phyloP scores from a whole-genome alignment of 2,797 vertebrate genomes.

The Myoxocephalus aenaeus region DNA sequence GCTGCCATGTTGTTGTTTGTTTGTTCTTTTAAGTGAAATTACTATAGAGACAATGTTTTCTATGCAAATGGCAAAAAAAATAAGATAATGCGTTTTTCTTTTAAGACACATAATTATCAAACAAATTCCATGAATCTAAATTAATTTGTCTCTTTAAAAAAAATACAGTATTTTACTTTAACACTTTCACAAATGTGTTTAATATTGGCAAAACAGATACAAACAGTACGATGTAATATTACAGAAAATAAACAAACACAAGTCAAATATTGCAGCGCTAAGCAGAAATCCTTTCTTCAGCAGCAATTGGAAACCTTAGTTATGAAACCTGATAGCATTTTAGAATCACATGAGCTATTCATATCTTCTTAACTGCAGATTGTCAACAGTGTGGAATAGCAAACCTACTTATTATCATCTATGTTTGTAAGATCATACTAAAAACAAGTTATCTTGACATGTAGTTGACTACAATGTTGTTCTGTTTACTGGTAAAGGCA shows the following conservation, averaged over 20 bases:
- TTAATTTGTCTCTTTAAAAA: background rate
- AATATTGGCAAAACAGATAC: background rate
- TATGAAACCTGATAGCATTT: background rate
- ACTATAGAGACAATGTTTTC: background rate
- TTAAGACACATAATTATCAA: background rate
- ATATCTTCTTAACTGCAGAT: slow-evolving; percentile 2
- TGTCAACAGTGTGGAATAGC: background rate
- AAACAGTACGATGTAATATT: background rate
- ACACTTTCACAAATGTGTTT: slow-evolving; percentile 1
- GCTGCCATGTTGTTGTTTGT: background rate
- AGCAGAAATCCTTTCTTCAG: slow-evolving; percentile 10
- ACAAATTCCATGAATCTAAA: background rate
- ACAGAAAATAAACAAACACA: background rate
- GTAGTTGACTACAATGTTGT: background rate
- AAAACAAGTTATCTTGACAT: background rate
- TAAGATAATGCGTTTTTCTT: background rate
- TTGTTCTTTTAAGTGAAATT: background rate
- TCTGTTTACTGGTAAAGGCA: background rate
- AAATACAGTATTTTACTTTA: background rate
- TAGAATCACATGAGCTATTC: background rate
- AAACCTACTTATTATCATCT: slow-evolving; percentile 5
- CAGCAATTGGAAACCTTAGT: background rate
- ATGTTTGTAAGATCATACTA: background rate
- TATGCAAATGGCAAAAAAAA: background rate
- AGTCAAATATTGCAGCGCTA: background rate